Evolutionary conservation across 2,113 vertebrate genomes (phyloP), one percentile per base, ranked within the genome.

Genomic region (Synodontis membranacea): DNA sequence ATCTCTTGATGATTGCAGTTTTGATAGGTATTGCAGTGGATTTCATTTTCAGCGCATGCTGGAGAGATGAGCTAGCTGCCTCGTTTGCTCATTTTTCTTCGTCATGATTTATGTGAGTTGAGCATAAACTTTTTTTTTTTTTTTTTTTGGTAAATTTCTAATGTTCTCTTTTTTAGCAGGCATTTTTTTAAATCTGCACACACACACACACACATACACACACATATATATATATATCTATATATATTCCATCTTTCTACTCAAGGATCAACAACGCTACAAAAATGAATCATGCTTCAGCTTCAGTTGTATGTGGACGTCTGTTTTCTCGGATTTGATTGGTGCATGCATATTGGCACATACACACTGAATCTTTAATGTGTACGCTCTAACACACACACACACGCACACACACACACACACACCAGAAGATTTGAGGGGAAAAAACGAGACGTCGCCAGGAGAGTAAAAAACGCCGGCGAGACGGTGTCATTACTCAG

Each of bases 11-110:
- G 98, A 99, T 99, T 99, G 98, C 97, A 95, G 96, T 97, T 98
- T 98, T 99, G 98, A 99, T 99, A 98, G 98, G 96, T 98, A 98
- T 98, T 98, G 96, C 97, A 98, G 96, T 97, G 98, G 97, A 99
- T 99, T 99, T 99, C 98, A 99, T 99, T 99, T 97, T 98, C 97
- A 95, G 96, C 93, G 96, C 97, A 97, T 96, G 96, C 95, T 95
- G 95, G 94, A 96, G 94, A 98, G 98, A 98, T 98, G 98, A 99
- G 98, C 98, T 98, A 97, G 97, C 96, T 96, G 95, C 96, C 97
- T 97, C 96, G 98, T 98, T 97, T 98, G 96, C 97, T 99, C 98
- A 98, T 99, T 99, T 99, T 98, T 99, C 97, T 99, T 97, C 94
- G 95, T 94, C 93, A 95, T 99, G 98, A 99, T 98, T 99, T 99